A percentile compares a stretch with the other conserved stretches of the same genome.
Conservation (phyloP, 2,797 vertebrate species). For the Chloroceryle inda region DNA sequence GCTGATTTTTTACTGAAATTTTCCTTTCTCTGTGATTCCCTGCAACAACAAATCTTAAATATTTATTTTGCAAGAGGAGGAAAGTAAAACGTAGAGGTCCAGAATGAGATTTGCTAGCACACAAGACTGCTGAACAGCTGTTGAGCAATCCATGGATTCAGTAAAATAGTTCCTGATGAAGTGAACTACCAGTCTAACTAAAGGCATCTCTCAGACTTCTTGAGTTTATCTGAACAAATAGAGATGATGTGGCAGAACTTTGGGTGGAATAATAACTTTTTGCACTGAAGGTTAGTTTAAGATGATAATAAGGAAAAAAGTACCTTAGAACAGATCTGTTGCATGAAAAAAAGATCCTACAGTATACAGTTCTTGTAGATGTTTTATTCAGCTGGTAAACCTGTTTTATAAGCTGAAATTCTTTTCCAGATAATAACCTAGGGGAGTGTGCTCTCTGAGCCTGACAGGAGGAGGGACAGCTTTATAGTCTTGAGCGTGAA, state of each 20-base stretch:
- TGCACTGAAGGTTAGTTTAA: not conserved
- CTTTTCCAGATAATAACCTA: slow-evolving; percentile 5
- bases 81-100: not conserved
- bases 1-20: not conserved
- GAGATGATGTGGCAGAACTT: not conserved
- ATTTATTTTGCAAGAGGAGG: not conserved
- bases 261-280: not conserved
- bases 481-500: not conserved
- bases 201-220: not conserved
- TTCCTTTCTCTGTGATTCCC: not conserved
- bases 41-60: not conserved
- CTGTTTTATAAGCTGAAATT: slow-evolving; percentile 36
- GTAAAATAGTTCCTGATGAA: not conserved
- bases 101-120: not conserved
- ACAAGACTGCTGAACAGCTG: not conserved
- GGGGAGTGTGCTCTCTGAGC: not conserved
- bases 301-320: not conserved
- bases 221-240: not conserved
- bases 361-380: not conserved
- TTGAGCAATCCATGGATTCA: not conserved
- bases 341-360: not conserved
- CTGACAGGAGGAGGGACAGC: not conserved
- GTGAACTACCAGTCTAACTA: not conserved
- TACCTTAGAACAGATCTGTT: not conserved
- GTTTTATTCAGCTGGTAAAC: slow-evolving; percentile 27